Conservation (phyloP, 2,797 vertebrate genomes). For the Thaleichthys pacificus region DNA sequence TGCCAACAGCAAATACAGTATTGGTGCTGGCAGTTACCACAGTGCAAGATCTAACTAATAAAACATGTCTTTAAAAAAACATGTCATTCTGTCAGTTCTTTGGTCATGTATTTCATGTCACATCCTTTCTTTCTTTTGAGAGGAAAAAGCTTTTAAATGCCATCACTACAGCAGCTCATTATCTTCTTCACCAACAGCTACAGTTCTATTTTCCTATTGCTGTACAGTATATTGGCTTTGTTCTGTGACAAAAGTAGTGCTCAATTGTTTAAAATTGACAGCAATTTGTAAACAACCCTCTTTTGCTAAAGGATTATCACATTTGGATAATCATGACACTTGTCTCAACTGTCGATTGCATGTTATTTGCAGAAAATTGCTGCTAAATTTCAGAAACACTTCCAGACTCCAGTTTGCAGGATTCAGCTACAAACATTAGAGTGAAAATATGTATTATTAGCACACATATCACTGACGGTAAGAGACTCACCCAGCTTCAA, state of each 20-base stretch:
- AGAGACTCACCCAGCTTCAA: background rate
- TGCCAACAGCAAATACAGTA: conserved; percentile 25
- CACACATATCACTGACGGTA: background rate
- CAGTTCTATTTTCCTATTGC: background rate
- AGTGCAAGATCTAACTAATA: background rate
- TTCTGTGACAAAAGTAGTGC: no score
- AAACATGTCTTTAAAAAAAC: no score
- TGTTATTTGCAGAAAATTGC: conserved; percentile 13
- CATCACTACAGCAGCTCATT: background rate
- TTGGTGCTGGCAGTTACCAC: conserved; percentile 35
- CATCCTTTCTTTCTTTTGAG: background rate
- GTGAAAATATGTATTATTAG: background rate
- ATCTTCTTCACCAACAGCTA: background rate
- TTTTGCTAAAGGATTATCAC: background rate
- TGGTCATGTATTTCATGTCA: conserved; percentile 7
- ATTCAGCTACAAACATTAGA: background rate
- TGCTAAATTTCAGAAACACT: background rate
- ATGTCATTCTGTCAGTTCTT: conserved; percentile 22
- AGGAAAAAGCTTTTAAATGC: background rate
- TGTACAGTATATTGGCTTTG: no score
- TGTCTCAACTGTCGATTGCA: background rate
- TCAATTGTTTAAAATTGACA: background rate
- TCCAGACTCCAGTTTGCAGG: background rate
- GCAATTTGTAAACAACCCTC: background rate
- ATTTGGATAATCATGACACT: background rate